Evolutionary conservation across 2,888 invertebrate species (phyloP).

Genomic region (Tachystola acroxantha): DNA sequence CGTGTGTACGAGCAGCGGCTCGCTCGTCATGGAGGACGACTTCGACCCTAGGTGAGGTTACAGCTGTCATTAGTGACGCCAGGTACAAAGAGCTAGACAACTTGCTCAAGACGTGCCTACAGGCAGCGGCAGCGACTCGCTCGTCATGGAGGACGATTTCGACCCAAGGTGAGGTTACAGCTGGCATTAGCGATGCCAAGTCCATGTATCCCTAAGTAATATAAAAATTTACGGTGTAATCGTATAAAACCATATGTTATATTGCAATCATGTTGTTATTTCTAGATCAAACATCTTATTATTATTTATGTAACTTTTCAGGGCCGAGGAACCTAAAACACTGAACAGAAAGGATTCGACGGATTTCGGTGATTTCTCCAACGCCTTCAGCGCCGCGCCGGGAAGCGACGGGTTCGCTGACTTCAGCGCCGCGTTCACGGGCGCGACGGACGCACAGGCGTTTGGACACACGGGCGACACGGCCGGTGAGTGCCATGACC

Average conservation of each 20-base stretch:
- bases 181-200: no score
- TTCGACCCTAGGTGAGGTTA: conserved; percentile 80
- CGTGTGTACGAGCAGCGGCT: conserved; percentile 41
- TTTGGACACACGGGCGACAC: no score
- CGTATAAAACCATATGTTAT: no score
- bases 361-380: conserved; percentile 89
- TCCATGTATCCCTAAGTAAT: no score
- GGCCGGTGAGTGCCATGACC: no score
- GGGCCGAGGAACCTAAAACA: conserved; percentile 50
- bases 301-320: conserved; percentile 30
- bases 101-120: conserved; percentile 74
- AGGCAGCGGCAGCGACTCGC: background rate
- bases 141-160: conserved; percentile 76
- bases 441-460: conserved; percentile 1
- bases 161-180: conserved; percentile 21
- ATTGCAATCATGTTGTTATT: no score
- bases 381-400: conserved; percentile 80
- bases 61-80: no score
- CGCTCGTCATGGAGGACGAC: conserved; percentile 67
- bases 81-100: conserved; percentile 70
- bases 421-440: conserved; percentile 84
- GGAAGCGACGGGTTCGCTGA: no score
- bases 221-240: no score
- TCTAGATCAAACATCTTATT: no score
- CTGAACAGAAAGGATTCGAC: conserved; percentile 18